Percentiles rank a stretch among this genome's conserved stretches.
These are phyloP conservation scores for Halocaridina rubra DNA, from an alignment of 2,888 invertebrate genomes.

Conservation along the genomic window DNA sequence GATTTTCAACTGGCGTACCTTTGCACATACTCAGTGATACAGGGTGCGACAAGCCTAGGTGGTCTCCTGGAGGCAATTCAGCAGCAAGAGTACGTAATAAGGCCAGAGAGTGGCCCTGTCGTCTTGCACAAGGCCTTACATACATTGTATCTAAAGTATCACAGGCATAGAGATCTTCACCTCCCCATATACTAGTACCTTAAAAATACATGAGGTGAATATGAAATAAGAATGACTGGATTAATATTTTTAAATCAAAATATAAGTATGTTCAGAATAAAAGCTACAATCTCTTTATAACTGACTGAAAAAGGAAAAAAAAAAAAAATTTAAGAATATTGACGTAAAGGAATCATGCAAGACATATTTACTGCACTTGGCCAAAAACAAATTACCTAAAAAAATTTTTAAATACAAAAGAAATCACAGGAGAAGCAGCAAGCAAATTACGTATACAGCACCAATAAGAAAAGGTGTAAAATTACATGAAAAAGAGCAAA, in stretches of 20 bases:
- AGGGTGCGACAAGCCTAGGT: slow-evolving; percentile 60
- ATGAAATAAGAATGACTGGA: too few relatives aligned
- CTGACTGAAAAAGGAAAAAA: too few relatives aligned
- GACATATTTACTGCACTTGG: too few relatives aligned
- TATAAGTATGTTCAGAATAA: too few relatives aligned
- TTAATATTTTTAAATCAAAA: too few relatives aligned
- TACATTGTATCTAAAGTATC: slow-evolving; percentile 63
- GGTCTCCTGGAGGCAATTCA: slow-evolving; percentile 56
- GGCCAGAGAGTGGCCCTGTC: slow-evolving; percentile 56
- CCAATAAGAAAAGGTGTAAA: neutral
- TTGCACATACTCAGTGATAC: slow-evolving; percentile 63
- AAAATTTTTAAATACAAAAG: neutral
- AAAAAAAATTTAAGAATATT: neutral
- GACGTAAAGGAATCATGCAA: neutral
- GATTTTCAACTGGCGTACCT: slow-evolving; percentile 44
- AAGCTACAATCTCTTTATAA: too few relatives aligned
- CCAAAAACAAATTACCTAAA: neutral
- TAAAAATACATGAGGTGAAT: too few relatives aligned
- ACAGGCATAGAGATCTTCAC: slow-evolving; percentile 62
- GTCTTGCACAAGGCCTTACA: slow-evolving; percentile 52
- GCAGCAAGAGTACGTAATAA: slow-evolving; percentile 51
- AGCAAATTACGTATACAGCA: too few relatives aligned
- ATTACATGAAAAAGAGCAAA: neutral
- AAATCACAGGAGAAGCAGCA: neutral
- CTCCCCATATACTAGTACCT: slow-evolving; percentile 62